Base-by-base conservation (phyloP, 37 sponge, comb jelly and placozoan genomes). In the Hexactinellida sp. region DNA sequence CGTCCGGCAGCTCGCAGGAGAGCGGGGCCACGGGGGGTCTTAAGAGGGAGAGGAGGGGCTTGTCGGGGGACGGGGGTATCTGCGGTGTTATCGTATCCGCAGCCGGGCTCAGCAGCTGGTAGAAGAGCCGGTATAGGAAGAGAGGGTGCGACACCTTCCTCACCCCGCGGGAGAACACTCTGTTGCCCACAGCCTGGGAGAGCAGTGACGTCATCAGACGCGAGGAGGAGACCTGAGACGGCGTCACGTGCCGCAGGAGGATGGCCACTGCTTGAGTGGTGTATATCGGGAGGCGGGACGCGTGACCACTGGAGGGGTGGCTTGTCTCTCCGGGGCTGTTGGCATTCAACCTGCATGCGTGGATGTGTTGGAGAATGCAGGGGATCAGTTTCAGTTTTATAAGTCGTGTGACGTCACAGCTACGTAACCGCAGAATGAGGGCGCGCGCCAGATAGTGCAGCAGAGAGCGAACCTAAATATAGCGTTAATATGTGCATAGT, bases 121-220 rank as follows among this genome's bases (percentile, higher is more conserved):
- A 32, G 76, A 63, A n/a, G 76, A 63, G 76, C 34, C 76, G 76
- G 76, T 63, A 63, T 1, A 63, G 76, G 76, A 63, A 63, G 25
- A 63, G 76, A 10, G 76, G 76, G 25, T n/a, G 21, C 5, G 76
- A 63, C 34, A 63, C 5, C 76, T 28, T 63, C 76, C 30, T 3
- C 76, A 63, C 76, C 28, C 76, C 76, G 32, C 34, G 76, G 76
- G 76, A 10, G 25, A 63, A 21, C 3, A 63, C 76, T n/a, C 34
- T 10, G 76, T 63, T 63, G 5, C 76, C 76, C 3, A 63, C 76
- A 10, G 76, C 76, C 25, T 63, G 76, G 3, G 76, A 63, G 32
- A 63, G 76, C 76, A 63, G 76, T 3, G 76, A 63, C 19, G 76
- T n/a, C 76, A 63, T 63, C 28, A 63, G 34, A 1, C 28, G 25